These are phyloP conservation scores for Mormoops blainvillei DNA, from an alignment of 2,113 vertebrate species.

Conservation along the genomic window DNA sequence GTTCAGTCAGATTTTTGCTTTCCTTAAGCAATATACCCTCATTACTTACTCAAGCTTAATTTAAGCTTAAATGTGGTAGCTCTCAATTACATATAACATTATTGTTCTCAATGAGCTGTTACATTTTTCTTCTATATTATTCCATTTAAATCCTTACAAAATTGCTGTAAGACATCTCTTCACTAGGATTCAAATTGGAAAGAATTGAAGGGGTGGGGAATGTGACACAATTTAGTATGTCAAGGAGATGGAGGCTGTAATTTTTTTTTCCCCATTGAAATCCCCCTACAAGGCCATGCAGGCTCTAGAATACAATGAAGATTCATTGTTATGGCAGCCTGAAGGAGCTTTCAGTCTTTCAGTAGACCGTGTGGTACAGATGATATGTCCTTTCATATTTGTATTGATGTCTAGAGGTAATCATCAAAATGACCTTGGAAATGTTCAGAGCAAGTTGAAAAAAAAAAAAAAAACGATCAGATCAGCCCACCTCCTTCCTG, in stretches of 20 bases:
- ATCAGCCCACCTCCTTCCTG: neutral
- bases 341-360: slow-evolving; percentile 21
- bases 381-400: slow-evolving; percentile 12
- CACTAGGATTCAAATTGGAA: neutral
- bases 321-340: neutral
- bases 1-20: neutral
- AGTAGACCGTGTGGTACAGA: neutral
- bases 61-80: neutral
- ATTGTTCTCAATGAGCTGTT: neutral
- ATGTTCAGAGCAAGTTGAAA: neutral
- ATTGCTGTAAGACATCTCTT: slow-evolving; percentile 13
- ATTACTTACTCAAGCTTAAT: neutral
- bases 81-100: neutral
- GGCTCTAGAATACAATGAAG: slow-evolving; percentile 2
- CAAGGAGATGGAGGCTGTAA: neutral
- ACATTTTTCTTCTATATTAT: neutral
- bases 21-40: neutral
- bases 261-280: slow-evolving; percentile 16
- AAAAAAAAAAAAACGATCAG: neutral
- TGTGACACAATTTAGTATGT: neutral
- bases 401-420: slow-evolving; percentile 42
- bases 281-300: neutral
- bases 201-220: neutral
- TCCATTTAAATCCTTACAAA: slow-evolving; percentile 36
- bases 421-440: slow-evolving; percentile 50